A percentile compares a stretch with the other conserved stretches of the same genome.
Evolutionary conservation across 2,888 invertebrate species (phyloP).

Genomic region (Callimorpha dominula): DNA sequence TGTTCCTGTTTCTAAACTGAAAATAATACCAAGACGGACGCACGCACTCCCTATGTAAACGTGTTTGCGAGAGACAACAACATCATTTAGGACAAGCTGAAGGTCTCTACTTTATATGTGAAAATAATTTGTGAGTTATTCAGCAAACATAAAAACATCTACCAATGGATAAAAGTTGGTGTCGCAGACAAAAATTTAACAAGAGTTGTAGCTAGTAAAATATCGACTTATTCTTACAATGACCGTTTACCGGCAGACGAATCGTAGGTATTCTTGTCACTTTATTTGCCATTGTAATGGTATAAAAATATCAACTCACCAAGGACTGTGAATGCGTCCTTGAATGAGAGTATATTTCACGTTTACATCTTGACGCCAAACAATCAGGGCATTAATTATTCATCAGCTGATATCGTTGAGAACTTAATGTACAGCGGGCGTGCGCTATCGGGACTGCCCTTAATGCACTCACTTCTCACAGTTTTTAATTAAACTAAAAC

Average conservation of each 20-base stretch:
- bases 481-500: conserved; percentile 9
- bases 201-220: too few species aligned
- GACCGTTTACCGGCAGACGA: too few species aligned
- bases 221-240: too few species aligned
- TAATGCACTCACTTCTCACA: conserved; percentile 14
- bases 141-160: too few species aligned
- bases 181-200: too few species aligned
- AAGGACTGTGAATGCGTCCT: neutral
- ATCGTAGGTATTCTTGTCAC: too few species aligned
- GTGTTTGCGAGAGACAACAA: neutral
- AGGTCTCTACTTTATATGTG: neutral
- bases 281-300: too few species aligned
- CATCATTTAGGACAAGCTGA: neutral
- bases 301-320: neutral
- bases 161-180: too few species aligned
- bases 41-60: neutral
- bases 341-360: neutral
- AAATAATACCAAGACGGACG: neutral
- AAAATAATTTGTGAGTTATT: neutral
- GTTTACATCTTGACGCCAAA: neutral
- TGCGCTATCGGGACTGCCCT: conserved; percentile 7
- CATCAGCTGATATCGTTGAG: conserved; percentile 13
- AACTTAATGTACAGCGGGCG: conserved; percentile 3
- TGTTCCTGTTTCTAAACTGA: neutral
- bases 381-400: conserved; percentile 21